Conservation (phyloP, 2,888 invertebrate species). For the Cecidostiba fungosa region DNA sequence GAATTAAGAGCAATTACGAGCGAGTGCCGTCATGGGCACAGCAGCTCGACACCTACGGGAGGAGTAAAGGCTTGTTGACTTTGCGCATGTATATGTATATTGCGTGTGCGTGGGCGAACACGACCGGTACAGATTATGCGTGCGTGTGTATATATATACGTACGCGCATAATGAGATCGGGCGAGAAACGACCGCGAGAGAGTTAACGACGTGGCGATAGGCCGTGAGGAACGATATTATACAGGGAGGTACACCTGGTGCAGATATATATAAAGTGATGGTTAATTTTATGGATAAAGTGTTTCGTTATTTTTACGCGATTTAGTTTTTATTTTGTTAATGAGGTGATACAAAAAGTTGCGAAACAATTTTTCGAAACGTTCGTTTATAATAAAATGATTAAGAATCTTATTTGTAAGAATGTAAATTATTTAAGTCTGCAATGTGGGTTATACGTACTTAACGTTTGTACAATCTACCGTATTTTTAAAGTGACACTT, state of each 20-base stretch:
- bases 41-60: slow-evolving; percentile 52
- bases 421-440: background rate
- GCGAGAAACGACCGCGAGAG: background rate
- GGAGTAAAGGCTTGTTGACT: slow-evolving; percentile 15
- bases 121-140: background rate
- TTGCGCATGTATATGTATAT: slow-evolving; percentile 23
- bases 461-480: background rate
- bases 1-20: slow-evolving; percentile 77
- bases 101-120: background rate
- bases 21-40: slow-evolving; percentile 71
- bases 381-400: too few species aligned
- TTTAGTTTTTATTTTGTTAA: too few species aligned
- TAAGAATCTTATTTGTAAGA: background rate
- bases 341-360: too few species aligned
- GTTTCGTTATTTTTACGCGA: background rate
- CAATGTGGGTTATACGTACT: background rate
- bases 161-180: slow-evolving; percentile 11
- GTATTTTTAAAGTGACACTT: background rate
- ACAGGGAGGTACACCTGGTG: background rate
- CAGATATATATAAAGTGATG: background rate
- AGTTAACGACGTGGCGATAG: background rate
- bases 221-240: background rate
- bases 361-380: too few species aligned
- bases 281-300: background rate
- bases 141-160: background rate